Evolutionary conservation across 2,888 invertebrate genomes (phyloP).

Genomic region (Drosophila pseudotakahashii): DNA sequence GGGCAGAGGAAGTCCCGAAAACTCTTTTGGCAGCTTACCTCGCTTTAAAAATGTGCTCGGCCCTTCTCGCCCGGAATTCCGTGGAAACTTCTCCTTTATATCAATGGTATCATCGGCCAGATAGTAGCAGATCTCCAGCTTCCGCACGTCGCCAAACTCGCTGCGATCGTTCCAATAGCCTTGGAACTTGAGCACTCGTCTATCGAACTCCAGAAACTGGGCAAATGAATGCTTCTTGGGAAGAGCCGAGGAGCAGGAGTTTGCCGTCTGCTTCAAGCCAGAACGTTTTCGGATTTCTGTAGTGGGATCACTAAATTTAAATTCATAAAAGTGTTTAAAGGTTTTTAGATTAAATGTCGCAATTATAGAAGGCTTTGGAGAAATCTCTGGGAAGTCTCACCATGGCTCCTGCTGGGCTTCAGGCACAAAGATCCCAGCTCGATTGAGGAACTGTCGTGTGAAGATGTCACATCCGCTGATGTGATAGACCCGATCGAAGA

Average conservation of each 20-base stretch:
- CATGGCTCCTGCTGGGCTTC: constrained; percentile 87
- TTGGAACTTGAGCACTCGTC: constrained; percentile 90
- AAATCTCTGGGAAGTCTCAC: too few relatives aligned
- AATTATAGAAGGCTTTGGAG: constrained; percentile 1
- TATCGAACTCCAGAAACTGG: constrained; percentile 93
- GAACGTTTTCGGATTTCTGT: constrained; percentile 84
- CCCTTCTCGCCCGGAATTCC: constrained; percentile 89
- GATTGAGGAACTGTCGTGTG: constrained; percentile 92
- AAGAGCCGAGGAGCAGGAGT: constrained; percentile 48
- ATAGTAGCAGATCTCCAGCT: constrained; percentile 92
- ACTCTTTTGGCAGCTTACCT: constrained; percentile 89
- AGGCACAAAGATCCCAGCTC: constrained; percentile 93
- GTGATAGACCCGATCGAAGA: constrained; percentile 92
- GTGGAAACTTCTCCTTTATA: constrained; percentile 89
- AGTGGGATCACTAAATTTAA: constrained; percentile 84
- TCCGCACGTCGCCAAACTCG: constrained; percentile 91
- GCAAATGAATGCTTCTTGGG: constrained; percentile 88
- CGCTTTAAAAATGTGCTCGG: constrained; percentile 90
- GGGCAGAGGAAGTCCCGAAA: constrained; percentile 82
- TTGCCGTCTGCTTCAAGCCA: constrained; percentile 57
- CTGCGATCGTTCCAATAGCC: constrained; percentile 96
- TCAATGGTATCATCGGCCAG: constrained; percentile 95
- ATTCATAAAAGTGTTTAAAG: too few relatives aligned
- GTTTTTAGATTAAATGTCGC: too few relatives aligned
- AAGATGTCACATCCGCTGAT: constrained; percentile 94